phyloP scores from a whole-genome alignment of 2,797 vertebrate genomes.

The Chelidonichthys spinosus region DNA sequence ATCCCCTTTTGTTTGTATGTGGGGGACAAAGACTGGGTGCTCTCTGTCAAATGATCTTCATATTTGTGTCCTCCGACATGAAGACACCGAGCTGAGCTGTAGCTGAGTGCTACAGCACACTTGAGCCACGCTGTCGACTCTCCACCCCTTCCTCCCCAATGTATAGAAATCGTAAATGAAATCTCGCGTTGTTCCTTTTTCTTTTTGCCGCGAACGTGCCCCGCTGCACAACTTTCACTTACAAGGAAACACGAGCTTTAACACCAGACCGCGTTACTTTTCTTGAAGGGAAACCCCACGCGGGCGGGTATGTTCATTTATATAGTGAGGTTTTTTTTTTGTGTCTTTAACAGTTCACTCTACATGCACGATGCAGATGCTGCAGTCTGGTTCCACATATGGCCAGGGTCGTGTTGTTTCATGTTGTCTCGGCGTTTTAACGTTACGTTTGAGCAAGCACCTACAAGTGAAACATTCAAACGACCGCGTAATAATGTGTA shows the following conservation, averaged over 20 bases:
- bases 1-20: slow-evolving; percentile 58
- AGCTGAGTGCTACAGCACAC: not conserved
- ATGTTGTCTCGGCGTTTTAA: not conserved
- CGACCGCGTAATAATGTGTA: not conserved
- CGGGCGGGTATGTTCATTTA: not conserved
- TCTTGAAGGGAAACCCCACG: not conserved
- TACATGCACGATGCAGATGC: not conserved
- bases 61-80: not conserved
- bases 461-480: not conserved
- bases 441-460: not conserved
- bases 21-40: not conserved
- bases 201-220: slow-evolving; percentile 80
- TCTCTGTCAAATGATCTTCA: not conserved
- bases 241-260: slow-evolving; percentile 11
- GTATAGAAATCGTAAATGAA: slow-evolving; percentile 62
- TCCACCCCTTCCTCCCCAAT: slow-evolving; percentile 55
- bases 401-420: not conserved
- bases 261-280: not conserved
- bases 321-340: not conserved
- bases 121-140: slow-evolving; percentile 38
- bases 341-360: not conserved
- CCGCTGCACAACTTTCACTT: slow-evolving; percentile 41
- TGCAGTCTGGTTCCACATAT: not conserved
- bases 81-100: not conserved
- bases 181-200: slow-evolving; percentile 76